Percentiles rank a stretch among this genome's conserved stretches.
These are phyloP conservation scores for Drosophila acutilabella DNA, from an alignment of 2,888 invertebrate genomes.

Conservation along the genomic window DNA sequence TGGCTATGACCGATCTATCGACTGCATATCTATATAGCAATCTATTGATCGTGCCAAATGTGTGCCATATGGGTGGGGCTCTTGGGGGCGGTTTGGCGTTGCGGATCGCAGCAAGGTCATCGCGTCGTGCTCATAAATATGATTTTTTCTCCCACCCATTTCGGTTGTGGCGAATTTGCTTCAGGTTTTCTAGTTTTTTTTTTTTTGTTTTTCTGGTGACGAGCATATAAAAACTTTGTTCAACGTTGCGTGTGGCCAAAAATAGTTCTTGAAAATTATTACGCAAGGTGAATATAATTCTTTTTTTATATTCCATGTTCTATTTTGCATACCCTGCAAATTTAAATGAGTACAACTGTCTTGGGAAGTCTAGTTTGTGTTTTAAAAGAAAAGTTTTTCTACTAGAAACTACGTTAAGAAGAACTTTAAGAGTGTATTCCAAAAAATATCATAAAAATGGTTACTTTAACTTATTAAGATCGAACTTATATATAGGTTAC, in stretches of 20 bases:
- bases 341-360: no score
- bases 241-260: conserved; percentile 51
- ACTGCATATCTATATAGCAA: conserved; percentile 48
- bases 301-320: conserved; percentile 16
- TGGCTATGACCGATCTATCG: conserved; percentile 46
- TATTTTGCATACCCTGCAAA: conserved; percentile 1
- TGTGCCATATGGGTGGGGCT: conserved; percentile 60
- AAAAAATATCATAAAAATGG: no score
- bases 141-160: conserved; percentile 41
- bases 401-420: no score
- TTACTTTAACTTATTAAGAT: no score
- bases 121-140: conserved; percentile 40
- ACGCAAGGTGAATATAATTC: conserved; percentile 48
- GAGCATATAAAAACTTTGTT: conserved; percentile 18
- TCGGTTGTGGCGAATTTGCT: conserved; percentile 30
- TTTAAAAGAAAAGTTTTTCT: no score
- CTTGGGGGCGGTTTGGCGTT: conserved; percentile 4
- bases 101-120: conserved; percentile 46
- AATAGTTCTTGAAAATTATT: conserved; percentile 57
- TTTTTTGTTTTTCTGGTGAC: conserved; percentile 19
- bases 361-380: no score
- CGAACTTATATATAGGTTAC: no score
- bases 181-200: neutral
- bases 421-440: no score
- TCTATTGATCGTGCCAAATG: conserved; percentile 69